Conservation (phyloP, 2,797 vertebrate species). For the Morelia viridis region DNA sequence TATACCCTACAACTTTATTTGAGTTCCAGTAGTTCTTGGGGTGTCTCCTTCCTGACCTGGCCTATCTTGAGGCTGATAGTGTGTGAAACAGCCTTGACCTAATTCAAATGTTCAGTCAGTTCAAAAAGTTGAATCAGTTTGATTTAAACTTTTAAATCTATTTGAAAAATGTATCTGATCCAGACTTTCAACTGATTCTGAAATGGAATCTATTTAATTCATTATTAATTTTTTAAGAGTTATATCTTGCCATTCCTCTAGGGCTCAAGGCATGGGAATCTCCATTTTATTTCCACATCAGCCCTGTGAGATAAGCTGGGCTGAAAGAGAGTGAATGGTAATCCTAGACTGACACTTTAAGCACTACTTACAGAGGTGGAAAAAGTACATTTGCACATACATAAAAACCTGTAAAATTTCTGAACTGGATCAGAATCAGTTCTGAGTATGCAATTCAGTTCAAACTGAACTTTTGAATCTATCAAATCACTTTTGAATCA, state of each 20-base stretch:
- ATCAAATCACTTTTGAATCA: neutral
- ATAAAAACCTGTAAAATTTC: neutral
- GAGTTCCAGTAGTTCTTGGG: no score
- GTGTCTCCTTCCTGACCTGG: no score
- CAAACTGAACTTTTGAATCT: neutral
- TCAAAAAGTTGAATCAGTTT: no score
- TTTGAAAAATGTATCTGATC: no score
- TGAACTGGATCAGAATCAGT: neutral
- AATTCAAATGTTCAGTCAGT: no score
- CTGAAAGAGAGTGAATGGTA: neutral
- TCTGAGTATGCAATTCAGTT: neutral
- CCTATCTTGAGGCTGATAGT: neutral
- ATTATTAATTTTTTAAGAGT: neutral
- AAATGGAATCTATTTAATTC: neutral
- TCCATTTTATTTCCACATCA: neutral
- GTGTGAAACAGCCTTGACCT: no score
- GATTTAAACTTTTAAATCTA: no score
- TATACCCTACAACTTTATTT: neutral
- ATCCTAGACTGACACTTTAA: neutral
- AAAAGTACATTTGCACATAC: neutral
- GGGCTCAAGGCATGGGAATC: neutral
- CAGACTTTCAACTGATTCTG: neutral
- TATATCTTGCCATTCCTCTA: neutral
- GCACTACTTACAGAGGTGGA: neutral
- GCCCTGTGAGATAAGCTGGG: neutral